phyloP scores from a whole-genome alignment of 2,888 invertebrate species.

The Microdon myrmicae region DNA sequence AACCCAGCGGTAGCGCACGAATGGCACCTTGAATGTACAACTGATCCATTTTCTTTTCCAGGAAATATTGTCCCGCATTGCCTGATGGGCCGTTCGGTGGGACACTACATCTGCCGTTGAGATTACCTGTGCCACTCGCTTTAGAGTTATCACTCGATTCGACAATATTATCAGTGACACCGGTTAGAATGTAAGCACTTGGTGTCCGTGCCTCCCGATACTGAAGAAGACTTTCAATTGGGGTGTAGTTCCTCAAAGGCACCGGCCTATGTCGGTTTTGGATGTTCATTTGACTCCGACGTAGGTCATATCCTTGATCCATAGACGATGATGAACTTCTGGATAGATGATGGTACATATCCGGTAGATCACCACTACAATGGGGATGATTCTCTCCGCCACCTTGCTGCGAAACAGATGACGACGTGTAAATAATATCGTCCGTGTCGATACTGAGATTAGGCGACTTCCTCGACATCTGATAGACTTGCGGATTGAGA shows the following conservation, averaged over 20 bases:
- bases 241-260: conserved; percentile 60
- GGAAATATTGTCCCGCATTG: conserved; percentile 62
- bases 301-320: conserved; percentile 53
- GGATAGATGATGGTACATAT: conserved; percentile 59
- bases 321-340: conserved; percentile 61
- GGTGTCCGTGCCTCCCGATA: conserved; percentile 56
- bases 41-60: conserved; percentile 66
- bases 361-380: conserved; percentile 43
- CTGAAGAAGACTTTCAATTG: conserved; percentile 62
- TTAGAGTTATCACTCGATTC: conserved; percentile 60
- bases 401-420: conserved; percentile 59
- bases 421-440: conserved; percentile 60
- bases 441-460: conserved; percentile 62
- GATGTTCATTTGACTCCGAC: conserved; percentile 44
- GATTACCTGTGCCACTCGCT: conserved; percentile 53
- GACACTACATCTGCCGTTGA: conserved; percentile 62
- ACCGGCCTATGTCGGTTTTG: conserved; percentile 37
- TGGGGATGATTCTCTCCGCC: conserved; percentile 41
- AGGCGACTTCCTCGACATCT: conserved; percentile 67
- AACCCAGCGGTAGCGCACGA: conserved; percentile 63
- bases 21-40: conserved; percentile 64
- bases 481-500: conserved; percentile 67
- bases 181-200: conserved; percentile 58
- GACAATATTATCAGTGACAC: conserved; percentile 60
- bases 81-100: conserved; percentile 58